phyloP scores from a whole-genome alignment of 2,888 invertebrate species.

The Microdon myrmicae region DNA sequence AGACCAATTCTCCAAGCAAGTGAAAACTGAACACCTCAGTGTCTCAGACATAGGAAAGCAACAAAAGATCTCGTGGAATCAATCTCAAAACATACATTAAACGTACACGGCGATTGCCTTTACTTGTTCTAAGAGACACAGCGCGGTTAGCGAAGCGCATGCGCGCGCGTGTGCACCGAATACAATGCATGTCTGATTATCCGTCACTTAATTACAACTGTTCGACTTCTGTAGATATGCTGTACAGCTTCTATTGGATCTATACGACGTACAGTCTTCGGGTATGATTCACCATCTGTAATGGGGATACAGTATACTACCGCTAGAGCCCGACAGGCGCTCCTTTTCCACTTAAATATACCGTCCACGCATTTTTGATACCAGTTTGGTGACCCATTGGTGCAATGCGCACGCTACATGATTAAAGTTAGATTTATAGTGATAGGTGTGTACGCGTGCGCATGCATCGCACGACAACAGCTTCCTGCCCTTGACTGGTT shows the following conservation, averaged over 20 bases:
- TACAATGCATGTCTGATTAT: conserved; percentile 36
- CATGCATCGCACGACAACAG: conserved; percentile 35
- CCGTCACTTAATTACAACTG: conserved; percentile 47
- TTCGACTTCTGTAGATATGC: conserved; percentile 21
- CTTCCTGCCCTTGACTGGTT: conserved; percentile 47
- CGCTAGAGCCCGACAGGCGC: conserved; percentile 38
- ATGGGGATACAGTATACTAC: conserved; percentile 46
- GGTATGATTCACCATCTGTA: conserved; percentile 45
- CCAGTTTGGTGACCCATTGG: conserved; percentile 50
- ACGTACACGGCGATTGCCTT: too few species aligned
- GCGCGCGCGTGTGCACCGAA: conserved; percentile 30
- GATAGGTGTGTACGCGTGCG: conserved; percentile 43
- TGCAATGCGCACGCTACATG: conserved; percentile 38
- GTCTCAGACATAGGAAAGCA: too few species aligned
- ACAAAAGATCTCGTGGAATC: too few species aligned
- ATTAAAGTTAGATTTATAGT: conserved; percentile 46
- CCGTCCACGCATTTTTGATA: conserved; percentile 50
- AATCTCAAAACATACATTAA: too few species aligned
- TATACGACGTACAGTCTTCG: conserved; percentile 1
- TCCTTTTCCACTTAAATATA: conserved; percentile 50
- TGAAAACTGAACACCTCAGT: too few species aligned
- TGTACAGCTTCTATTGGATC: conserved; percentile 19
- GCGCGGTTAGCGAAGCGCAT: conserved; percentile 9
- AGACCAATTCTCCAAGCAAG: too few species aligned
- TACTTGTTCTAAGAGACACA: too few species aligned